Evolutionary conservation across 2,888 invertebrate genomes (phyloP), one percentile per base, ranked within the genome.

Genomic region (Cynaeus angustus): DNA sequence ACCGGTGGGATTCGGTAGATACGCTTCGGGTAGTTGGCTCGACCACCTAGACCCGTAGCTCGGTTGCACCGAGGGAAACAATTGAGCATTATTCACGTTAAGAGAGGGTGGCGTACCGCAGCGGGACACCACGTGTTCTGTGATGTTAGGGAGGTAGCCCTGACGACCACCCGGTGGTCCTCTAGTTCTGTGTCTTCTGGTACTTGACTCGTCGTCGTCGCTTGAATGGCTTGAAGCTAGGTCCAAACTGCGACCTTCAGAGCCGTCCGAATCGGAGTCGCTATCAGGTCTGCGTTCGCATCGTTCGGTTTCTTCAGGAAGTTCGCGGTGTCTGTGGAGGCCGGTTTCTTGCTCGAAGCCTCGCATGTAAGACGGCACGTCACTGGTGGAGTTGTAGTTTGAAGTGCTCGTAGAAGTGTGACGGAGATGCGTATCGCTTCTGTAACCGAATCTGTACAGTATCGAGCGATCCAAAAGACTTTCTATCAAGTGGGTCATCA

Each of bases 171-270:
- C 43, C 2, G 53, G 9, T 9, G 43, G 45, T 14, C 50, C 66
- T 53, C 66, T 43, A 10, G 21, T 72, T 58, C 77, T 70, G 61
- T 81, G 87, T 74, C 87, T 86, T 43, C 85, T 83, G 0, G 86
- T 85, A 62, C 85, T 86, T 12, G 91, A 90, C 79, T 92, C 92
- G 73, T 92, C 92, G 75, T 98, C 97, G 80, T 98, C 98, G 52
- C 96, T 97, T 7, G 96, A 96, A 86, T 98, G 98, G 82, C 97
- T 97, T 53, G 97, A 97, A 9, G 97, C 97, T 55, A 98, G 88
- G 79, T 97, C 97, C 70, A 98, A 87, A 78, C 94, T 94, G 38
- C 94, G 89, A 1, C 94, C 94, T 77, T 88, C 88, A 1, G 93
- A 93, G 58, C 87, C 89, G 55, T 96, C 95, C 0, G 94, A 94